A percentile compares a stretch with the other conserved stretches of the same genome.
phyloP scores from a whole-genome alignment of 2,888 invertebrate species.

The Campoletis raptor region DNA sequence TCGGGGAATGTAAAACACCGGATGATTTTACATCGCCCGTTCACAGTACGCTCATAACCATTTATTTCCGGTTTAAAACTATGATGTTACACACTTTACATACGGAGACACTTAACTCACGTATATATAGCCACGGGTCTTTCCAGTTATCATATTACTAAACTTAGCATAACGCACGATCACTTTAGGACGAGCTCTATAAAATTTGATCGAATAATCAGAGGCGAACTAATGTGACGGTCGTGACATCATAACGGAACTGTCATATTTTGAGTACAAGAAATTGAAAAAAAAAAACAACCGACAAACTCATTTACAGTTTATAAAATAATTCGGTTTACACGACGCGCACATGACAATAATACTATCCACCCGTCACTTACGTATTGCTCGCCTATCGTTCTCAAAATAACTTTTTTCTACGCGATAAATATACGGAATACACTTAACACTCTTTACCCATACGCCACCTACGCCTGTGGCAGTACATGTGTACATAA shows the following conservation, averaged over 20 bases:
- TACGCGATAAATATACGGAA: neutral
- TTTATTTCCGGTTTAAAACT: conserved; percentile 3
- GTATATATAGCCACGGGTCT: neutral
- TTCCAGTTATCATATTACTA: conserved; percentile 31
- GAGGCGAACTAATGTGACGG: conserved; percentile 3
- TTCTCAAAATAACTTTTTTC: conserved; percentile 20
- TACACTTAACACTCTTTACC: neutral
- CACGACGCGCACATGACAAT: conserved; percentile 26
- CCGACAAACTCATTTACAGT: neutral
- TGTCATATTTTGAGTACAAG: neutral
- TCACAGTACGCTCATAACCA: neutral
- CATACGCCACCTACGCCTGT: conserved; percentile 15
- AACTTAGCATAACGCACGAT: conserved; percentile 40
- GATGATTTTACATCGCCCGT: conserved; percentile 1
- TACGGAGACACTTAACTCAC: neutral
- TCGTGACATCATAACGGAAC: conserved; percentile 23
- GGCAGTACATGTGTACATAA: conserved; percentile 4
- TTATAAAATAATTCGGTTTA: neutral
- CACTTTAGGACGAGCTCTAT: conserved; percentile 23
- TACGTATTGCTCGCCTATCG: neutral
- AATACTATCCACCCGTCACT: conserved; percentile 14
- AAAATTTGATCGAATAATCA: conserved; percentile 12
- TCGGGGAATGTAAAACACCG: neutral
- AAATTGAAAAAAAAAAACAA: neutral
- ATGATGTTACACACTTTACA: conserved; percentile 17